phyloP scores from a whole-genome alignment of 2,113 vertebrate species.

The Caranx ignobilis region DNA sequence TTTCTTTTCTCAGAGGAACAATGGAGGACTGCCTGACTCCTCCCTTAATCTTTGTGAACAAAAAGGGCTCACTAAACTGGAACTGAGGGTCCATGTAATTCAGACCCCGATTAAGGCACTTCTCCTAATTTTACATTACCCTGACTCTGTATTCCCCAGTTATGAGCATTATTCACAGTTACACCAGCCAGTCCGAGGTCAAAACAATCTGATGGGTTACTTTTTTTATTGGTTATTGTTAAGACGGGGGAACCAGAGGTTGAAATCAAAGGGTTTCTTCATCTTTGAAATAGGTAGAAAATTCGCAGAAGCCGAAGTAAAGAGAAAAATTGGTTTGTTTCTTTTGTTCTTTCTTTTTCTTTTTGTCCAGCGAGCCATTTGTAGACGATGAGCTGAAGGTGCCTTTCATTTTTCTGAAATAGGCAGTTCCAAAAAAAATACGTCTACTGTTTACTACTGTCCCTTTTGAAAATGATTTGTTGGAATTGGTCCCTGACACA shows the following conservation, averaged over 20 bases:
- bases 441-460: constrained; percentile 68
- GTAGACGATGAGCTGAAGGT: constrained; percentile 62
- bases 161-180: constrained; percentile 73
- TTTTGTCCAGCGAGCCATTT: constrained; percentile 45
- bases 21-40: constrained; percentile 79
- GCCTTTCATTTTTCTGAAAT: constrained; percentile 69
- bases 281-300: constrained; percentile 36
- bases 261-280: constrained; percentile 42
- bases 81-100: constrained; percentile 82
- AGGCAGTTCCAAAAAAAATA: constrained; percentile 35
- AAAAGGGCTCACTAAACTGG: constrained; percentile 80
- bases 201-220: constrained; percentile 47
- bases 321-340: constrained; percentile 30
- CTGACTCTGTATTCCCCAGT: constrained; percentile 67
- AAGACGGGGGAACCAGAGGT: constrained; percentile 21
- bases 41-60: constrained; percentile 85
- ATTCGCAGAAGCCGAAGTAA: constrained; percentile 18
- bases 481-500: constrained; percentile 79
- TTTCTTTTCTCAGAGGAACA: constrained; percentile 85
- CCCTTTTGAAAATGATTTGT: constrained; percentile 80
- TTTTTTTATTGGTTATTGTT: constrained; percentile 43
- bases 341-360: constrained; percentile 45
- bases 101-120: constrained; percentile 79
- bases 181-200: constrained; percentile 67
- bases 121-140: constrained; percentile 81